A percentile compares a stretch with the other conserved stretches of the same genome.
phyloP scores from a whole-genome alignment of 2,888 invertebrate species.

The Andrena fulva region DNA sequence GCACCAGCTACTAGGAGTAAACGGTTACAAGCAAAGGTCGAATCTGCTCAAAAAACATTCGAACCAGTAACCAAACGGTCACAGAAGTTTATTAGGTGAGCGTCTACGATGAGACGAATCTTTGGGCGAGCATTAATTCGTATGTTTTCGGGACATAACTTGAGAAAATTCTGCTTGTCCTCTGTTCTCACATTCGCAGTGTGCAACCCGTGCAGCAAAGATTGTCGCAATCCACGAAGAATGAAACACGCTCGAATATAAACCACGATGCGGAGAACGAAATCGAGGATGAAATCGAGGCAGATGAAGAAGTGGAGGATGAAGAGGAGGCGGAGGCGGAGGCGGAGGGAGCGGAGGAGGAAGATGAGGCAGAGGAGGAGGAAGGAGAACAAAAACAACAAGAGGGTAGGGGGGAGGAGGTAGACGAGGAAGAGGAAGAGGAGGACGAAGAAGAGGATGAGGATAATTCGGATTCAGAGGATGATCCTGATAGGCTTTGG shows the following conservation, averaged over 20 bases:
- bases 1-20: slow-evolving; percentile 93
- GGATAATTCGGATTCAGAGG: slow-evolving; percentile 92
- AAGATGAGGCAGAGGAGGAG: background rate
- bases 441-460: slow-evolving; percentile 86
- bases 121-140: background rate
- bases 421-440: slow-evolving; percentile 83
- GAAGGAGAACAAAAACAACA: slow-evolving; percentile 1
- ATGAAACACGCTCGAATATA: slow-evolving; percentile 7
- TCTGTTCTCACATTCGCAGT: slow-evolving; percentile 22
- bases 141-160: background rate
- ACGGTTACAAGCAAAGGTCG: slow-evolving; percentile 84
- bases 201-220: slow-evolving; percentile 45
- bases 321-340: background rate
- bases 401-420: slow-evolving; percentile 23
- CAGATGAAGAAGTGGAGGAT: background rate
- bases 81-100: slow-evolving; percentile 63
- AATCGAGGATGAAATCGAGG: background rate
- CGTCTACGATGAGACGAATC: background rate
- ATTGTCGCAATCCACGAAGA: slow-evolving; percentile 18
- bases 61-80: slow-evolving; percentile 62
- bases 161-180: background rate
- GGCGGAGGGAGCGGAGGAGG: background rate
- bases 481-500: slow-evolving; percentile 97
- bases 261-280: slow-evolving; percentile 19
- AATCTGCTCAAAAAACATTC: slow-evolving; percentile 54